Conservation (phyloP, 1,140 invertebrate genomes). For the Trichogramma pretiosum region DNA sequence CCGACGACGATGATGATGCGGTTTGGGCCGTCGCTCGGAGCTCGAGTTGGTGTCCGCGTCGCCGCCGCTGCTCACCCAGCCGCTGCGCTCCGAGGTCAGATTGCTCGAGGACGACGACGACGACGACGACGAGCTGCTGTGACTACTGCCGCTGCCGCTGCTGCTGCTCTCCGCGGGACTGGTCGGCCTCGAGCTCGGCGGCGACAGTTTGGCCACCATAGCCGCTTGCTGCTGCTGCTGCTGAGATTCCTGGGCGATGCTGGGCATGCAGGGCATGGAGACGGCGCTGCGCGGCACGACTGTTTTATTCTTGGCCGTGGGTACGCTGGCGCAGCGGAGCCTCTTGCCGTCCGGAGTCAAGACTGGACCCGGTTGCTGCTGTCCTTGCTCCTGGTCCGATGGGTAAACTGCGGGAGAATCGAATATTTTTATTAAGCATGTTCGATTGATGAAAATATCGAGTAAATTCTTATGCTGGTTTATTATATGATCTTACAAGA, state of each 20-base stretch:
- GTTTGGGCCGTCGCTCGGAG: slow-evolving; percentile 50
- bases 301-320: slow-evolving; percentile 38
- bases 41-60: slow-evolving; percentile 45
- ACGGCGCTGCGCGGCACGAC: slow-evolving; percentile 41
- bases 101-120: slow-evolving; percentile 51
- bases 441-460: too few relatives aligned
- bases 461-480: too few relatives aligned
- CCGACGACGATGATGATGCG: slow-evolving; percentile 52
- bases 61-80: slow-evolving; percentile 64
- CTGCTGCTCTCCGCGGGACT: slow-evolving; percentile 46
- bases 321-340: slow-evolving; percentile 42
- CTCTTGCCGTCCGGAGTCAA: slow-evolving; percentile 25
- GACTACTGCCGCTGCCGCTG: too few relatives aligned
- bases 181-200: slow-evolving; percentile 37
- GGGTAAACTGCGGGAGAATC: too few relatives aligned
- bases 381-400: too few relatives aligned
- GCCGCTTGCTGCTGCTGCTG: not conserved
- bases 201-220: slow-evolving; percentile 3
- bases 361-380: slow-evolving; percentile 9
- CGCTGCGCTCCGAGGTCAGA: slow-evolving; percentile 62
- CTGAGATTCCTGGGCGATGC: slow-evolving; percentile 3
- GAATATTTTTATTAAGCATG: too few relatives aligned
- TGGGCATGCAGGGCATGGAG: slow-evolving; percentile 43
- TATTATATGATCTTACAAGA: too few relatives aligned
- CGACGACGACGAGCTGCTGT: not conserved